Base-by-base conservation (phyloP, 2,113 vertebrate genomes). In the Carlito syrichta region DNA sequence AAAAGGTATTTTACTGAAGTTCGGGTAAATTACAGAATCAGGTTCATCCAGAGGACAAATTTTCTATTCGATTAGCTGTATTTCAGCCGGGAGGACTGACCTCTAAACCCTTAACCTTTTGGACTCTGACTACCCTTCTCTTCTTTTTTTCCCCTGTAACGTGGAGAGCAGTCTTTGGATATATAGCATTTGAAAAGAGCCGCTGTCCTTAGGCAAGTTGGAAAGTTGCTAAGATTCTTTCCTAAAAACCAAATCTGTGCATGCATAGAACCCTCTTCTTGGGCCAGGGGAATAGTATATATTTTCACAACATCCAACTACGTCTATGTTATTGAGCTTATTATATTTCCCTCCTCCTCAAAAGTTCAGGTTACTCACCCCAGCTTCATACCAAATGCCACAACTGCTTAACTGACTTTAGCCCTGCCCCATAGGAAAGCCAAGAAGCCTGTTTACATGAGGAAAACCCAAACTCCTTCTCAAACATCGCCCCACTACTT, bases 21-120 rank as follows among this genome's bases (percentile, higher is more conserved):
- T 99, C 98, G 99, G 99, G 99, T 99, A 99, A 99, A 99, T 99
- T 99, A 99, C 98, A 98, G 99, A 98, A 99, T 98, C 99, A 99
- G 99, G 99, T 99, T 99, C 99, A 99, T 98, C 98, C 99, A 99
- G 99, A 99, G 99, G 99, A 99, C 99, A 99, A 99, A 98, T 99
- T 99, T 99, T 99, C 99, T 99, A 98, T 99, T 99, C 98, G 99
- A 99, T 99, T 99, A 99, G 99, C 98, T 99, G 99, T 99, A 99
- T 99, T 99, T 99, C 99, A 99, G 99, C 99, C 99, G 98, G 99
- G 98, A 99, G 99, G 99, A 99, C 98, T 99, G 99, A 99, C 99
- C 99, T 99, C 99, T 98, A 98, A 99, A 99, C 99, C 99, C 99
- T 99, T 99, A 99, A 99, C 99, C 99, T 99, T 99, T 99, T 99